Conservation (phyloP, 2,888 invertebrate species). For the Hymenopus coronatus region DNA sequence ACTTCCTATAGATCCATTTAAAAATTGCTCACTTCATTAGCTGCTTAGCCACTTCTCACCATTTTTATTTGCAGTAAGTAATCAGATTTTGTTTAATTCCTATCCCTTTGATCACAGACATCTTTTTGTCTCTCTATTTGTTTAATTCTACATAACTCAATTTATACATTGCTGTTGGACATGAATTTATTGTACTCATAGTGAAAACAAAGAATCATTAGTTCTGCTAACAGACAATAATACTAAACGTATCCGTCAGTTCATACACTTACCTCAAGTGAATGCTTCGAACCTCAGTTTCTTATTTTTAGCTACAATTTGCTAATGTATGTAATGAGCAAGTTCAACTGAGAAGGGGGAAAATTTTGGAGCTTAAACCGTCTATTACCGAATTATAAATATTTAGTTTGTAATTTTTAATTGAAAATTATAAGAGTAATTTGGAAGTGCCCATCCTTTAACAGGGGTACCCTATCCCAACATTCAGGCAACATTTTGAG, state of each 20-base stretch:
- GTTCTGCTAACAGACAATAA: background rate
- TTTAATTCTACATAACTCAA: too few species aligned
- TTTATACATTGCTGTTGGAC: too few species aligned
- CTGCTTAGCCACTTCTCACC: too few species aligned
- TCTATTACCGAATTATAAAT: background rate
- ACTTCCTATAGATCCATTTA: too few species aligned
- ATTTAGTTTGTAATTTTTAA: background rate
- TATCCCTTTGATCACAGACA: too few species aligned
- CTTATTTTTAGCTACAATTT: background rate
- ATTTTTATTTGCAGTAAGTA: too few species aligned
- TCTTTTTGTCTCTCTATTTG: too few species aligned
- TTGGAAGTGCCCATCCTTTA: constrained; percentile 36
- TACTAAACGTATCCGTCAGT: background rate
- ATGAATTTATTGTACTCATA: too few species aligned
- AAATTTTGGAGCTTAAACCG: background rate
- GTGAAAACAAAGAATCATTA: too few species aligned
- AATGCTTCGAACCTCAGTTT: background rate
- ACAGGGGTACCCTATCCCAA: constrained; percentile 97
- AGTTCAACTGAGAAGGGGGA: background rate
- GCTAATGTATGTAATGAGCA: background rate
- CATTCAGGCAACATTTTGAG: constrained; percentile 78
- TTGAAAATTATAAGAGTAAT: background rate
- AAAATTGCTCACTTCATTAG: too few species aligned
- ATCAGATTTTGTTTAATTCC: too few species aligned
- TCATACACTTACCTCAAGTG: background rate